Evolutionary conservation across 2,797 vertebrate species (phyloP), one percentile per base, ranked within the genome.

Genomic region (Paramormyrops hopkinsi): DNA sequence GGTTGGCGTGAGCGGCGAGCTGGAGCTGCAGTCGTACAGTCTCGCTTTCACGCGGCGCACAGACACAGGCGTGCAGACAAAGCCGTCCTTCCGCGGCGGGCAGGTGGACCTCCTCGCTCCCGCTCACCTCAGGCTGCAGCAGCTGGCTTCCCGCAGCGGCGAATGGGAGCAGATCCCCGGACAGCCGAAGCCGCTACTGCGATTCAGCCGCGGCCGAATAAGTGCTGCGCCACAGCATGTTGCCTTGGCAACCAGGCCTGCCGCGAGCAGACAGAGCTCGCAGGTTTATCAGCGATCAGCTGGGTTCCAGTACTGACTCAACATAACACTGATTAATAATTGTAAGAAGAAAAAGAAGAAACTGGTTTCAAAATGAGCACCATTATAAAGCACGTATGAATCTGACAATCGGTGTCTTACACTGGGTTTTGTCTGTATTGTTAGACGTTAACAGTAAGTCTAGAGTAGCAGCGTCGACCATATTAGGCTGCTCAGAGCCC

Each of bases 211-310:
- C 93, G 97, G 97, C 96, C 95, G 95, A 96, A 96, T 97, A 96
- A 97, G 96, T 95, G 96, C 95, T 97, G 97, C 97, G 97, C 98
- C 97, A 97, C 96, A 97, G 96, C 96, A 96, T 96, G 97, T 99
- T 98, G 97, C 98, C 96, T 95, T 97, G 97, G 97, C 96, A 98
- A 99, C 97, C 95, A 96, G 97, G 97, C 97, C 95, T 95, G 95
- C 96, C 93, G 94, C 93, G 37, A 93, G 92, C 91, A 86, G 91
- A 91, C 92, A 93, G 92, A 62, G 83, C 88, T 92, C 92, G 92
- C 91, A 92, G 94, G 93, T 93, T 94, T 94, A 93, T 93, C 92
- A 93, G 91, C 59, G 90, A 92, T 92, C 90, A 92, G 93, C 93
- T 94, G 94, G 95, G 91, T 95, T 95, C 91, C 89, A 92, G 92